Percentiles rank a stretch among this genome's conserved stretches.
Conservation (phyloP, 2,888 invertebrate species). For the Melanostoma scalare region DNA sequence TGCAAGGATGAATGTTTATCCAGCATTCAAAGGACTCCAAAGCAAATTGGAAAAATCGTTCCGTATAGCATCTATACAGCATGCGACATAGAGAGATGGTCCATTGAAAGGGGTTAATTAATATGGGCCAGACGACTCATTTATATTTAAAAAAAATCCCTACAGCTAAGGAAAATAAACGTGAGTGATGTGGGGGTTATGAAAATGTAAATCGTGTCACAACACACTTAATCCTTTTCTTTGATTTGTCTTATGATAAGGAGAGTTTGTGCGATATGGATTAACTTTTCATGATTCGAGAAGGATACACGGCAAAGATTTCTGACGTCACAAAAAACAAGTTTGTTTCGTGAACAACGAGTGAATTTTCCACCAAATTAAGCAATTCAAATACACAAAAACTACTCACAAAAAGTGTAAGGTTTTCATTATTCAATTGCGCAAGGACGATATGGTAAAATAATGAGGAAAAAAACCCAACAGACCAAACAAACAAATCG, state of each 20-base stretch:
- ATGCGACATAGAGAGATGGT: conserved; percentile 24
- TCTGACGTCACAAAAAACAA: conserved; percentile 32
- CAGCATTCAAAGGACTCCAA: conserved; percentile 19
- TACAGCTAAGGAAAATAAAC: conserved; percentile 5
- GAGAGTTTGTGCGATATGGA: conserved; percentile 37
- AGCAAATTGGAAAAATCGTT: conserved; percentile 30
- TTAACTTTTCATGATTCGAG: conserved; percentile 60
- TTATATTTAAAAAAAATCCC: conserved; percentile 36
- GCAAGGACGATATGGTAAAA: not conserved
- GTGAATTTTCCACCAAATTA: conserved; percentile 64
- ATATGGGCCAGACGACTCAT: conserved; percentile 56
- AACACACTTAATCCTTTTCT: conserved; percentile 42
- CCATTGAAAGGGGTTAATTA: conserved; percentile 65
- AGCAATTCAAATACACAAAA: conserved; percentile 37
- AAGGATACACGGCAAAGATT: not conserved
- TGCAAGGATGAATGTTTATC: conserved; percentile 41
- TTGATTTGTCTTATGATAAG: conserved; percentile 39
- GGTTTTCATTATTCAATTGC: conserved; percentile 36
- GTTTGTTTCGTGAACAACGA: conserved; percentile 41
- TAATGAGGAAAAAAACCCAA: conserved; percentile 17
- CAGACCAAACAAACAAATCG: conserved; percentile 63
- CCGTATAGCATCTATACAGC: not conserved
- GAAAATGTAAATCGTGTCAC: conserved; percentile 53
- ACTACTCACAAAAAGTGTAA: conserved; percentile 36
- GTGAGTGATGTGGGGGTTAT: not conserved